Evolutionary conservation across 2,888 invertebrate genomes (phyloP).

Genomic region (Phymatocera aterrima): DNA sequence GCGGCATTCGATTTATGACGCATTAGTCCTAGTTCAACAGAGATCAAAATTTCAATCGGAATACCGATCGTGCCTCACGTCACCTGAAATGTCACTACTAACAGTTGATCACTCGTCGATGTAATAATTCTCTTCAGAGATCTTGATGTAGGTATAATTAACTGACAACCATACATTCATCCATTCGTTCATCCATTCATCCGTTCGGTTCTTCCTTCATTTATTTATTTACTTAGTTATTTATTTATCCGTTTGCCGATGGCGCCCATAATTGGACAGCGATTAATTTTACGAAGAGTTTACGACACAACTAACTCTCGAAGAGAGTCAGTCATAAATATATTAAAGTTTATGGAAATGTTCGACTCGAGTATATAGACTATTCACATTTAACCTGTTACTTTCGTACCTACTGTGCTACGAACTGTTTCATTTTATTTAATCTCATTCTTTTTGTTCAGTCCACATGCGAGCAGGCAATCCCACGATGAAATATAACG

Average conservation of each 20-base stretch:
- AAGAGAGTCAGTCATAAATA: background rate
- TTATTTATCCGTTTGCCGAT: background rate
- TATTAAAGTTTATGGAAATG: background rate
- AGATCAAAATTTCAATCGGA: slow-evolving; percentile 32
- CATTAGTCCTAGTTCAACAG: background rate
- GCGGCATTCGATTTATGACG: slow-evolving; percentile 15
- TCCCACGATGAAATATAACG: background rate
- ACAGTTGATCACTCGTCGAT: background rate
- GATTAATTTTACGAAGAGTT: background rate
- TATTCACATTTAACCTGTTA: background rate
- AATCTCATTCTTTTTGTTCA: background rate
- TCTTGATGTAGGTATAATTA: slow-evolving; percentile 18
- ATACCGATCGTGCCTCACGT: slow-evolving; percentile 36
- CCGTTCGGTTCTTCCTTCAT: background rate
- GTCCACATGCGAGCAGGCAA: too few relatives aligned
- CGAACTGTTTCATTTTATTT: background rate
- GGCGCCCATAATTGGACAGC: background rate
- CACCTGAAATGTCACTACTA: slow-evolving; percentile 25
- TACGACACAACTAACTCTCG: background rate
- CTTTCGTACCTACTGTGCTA: background rate
- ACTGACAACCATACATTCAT: slow-evolving; percentile 5
- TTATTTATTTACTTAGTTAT: background rate
- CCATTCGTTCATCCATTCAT: background rate
- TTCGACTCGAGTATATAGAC: background rate
- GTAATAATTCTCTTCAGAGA: background rate